phyloP scores from a whole-genome alignment of 1,140 invertebrate genomes.

The Drosophila jambulina region DNA sequence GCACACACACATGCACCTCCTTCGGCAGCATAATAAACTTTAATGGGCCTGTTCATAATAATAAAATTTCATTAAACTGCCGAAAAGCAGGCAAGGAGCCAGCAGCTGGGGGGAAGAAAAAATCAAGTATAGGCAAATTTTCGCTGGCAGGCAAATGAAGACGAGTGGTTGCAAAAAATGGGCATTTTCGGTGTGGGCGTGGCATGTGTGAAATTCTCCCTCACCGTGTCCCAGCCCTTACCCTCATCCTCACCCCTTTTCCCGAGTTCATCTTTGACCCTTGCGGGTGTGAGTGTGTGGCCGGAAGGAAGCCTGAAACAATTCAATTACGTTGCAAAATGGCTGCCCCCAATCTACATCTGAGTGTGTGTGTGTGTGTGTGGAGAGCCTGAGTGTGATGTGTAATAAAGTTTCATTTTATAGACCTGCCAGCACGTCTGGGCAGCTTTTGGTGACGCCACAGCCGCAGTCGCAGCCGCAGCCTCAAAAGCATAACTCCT shows the following conservation, averaged over 20 bases:
- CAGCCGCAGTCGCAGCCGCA: constrained; percentile 59
- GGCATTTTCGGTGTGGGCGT: constrained; percentile 22
- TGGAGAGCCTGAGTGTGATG: constrained; percentile 49
- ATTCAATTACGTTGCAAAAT: constrained; percentile 81
- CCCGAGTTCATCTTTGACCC: constrained; percentile 43
- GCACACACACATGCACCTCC: constrained; percentile 2
- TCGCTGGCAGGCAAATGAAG: constrained; percentile 65
- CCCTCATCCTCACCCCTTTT: neutral
- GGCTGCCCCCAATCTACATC: constrained; percentile 35
- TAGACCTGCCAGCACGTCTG: constrained; percentile 76
- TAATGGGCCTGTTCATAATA: constrained; percentile 81
- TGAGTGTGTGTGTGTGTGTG: constrained; percentile 14
- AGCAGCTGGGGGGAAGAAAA: constrained; percentile 13
- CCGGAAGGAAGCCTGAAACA: constrained; percentile 69
- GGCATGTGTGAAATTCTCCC: constrained; percentile 44
- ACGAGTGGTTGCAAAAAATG: constrained; percentile 55
- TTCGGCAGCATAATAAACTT: constrained; percentile 69
- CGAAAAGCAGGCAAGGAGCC: constrained; percentile 23
- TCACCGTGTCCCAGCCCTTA: neutral
- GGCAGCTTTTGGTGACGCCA: constrained; percentile 71
- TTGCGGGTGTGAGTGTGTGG: constrained; percentile 31
- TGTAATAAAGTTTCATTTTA: constrained; percentile 83
- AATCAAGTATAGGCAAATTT: constrained; percentile 71
- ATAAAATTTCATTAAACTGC: constrained; percentile 85
- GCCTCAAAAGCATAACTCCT: constrained; percentile 75